Conservation (phyloP, 2,113 vertebrate species). For the Agapornis roseicollis region DNA sequence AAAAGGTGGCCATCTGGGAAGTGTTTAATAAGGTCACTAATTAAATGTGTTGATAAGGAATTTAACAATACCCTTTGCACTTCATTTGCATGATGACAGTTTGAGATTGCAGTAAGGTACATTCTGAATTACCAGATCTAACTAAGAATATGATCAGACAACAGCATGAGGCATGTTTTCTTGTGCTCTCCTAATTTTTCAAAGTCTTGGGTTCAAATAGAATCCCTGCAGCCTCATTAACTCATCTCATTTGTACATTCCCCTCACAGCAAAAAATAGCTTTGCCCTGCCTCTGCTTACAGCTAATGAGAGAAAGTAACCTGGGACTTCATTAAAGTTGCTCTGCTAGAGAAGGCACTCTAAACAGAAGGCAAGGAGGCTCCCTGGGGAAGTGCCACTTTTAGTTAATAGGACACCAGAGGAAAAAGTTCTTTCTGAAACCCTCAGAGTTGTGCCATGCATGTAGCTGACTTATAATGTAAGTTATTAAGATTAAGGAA, state of each 20-base stretch:
- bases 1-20: constrained; percentile 1
- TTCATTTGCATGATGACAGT: constrained; percentile 32
- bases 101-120: background rate
- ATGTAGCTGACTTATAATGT: background rate
- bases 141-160: background rate
- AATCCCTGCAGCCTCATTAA: constrained; percentile 52
- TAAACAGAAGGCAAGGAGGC: constrained; percentile 17
- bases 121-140: background rate
- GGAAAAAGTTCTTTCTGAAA: background rate
- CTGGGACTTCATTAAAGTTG: constrained; percentile 7
- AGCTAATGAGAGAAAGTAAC: constrained; percentile 32
- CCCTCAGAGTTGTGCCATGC: background rate
- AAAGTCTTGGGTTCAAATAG: background rate
- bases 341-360: background rate
- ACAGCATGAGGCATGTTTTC: background rate
- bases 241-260: background rate
- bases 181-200: constrained; percentile 6
- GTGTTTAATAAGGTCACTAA: constrained; percentile 20
- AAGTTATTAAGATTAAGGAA: background rate
- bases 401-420: constrained; percentile 37
- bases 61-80: constrained; percentile 13
- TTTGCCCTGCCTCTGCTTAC: background rate
- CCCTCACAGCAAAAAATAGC: background rate
- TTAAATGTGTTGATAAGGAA: constrained; percentile 67
- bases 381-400: background rate